A percentile compares a stretch with the other conserved stretches of the same genome.
phyloP scores from a whole-genome alignment of 2,888 invertebrate species.

The Lithophane leautieri region DNA sequence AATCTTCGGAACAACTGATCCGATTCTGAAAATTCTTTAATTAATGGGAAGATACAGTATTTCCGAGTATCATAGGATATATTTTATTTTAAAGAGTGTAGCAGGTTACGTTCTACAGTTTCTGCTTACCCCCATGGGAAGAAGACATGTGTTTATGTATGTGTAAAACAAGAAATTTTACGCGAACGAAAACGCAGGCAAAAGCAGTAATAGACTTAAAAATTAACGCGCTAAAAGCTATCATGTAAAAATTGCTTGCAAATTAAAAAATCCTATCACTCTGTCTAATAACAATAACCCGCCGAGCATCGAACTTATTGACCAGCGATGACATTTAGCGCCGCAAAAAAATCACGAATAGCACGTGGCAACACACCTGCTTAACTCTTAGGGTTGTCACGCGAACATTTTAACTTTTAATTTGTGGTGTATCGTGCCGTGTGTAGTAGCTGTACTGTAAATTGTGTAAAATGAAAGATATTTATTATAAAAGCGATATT shows the following conservation, averaged over 20 bases:
- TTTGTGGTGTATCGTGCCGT: not conserved
- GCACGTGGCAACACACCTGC: slow-evolving; percentile 66
- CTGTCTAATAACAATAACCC: slow-evolving; percentile 11
- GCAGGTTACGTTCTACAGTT: no score
- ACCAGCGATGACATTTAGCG: slow-evolving; percentile 66
- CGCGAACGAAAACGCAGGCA: not conserved
- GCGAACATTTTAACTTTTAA: not conserved
- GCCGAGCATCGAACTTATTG: slow-evolving; percentile 59
- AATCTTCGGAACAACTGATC: not conserved
- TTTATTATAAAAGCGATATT: not conserved
- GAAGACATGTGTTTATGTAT: no score
- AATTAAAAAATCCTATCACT: not conserved
- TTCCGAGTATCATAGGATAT: not conserved
- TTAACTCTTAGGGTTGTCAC: slow-evolving; percentile 52
- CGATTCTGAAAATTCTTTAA: no score
- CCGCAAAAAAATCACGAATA: slow-evolving; percentile 66
- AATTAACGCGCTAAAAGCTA: no score
- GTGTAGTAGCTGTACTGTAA: not conserved
- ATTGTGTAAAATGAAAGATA: not conserved
- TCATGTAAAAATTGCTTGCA: no score
- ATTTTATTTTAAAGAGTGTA: no score
- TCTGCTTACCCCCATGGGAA: no score
- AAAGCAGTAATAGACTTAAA: not conserved
- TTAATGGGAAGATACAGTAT: no score
- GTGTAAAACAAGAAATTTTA: not conserved